Base-by-base conservation (phyloP, 2,888 invertebrate species). In the Leptinotarsa haldemani region DNA sequence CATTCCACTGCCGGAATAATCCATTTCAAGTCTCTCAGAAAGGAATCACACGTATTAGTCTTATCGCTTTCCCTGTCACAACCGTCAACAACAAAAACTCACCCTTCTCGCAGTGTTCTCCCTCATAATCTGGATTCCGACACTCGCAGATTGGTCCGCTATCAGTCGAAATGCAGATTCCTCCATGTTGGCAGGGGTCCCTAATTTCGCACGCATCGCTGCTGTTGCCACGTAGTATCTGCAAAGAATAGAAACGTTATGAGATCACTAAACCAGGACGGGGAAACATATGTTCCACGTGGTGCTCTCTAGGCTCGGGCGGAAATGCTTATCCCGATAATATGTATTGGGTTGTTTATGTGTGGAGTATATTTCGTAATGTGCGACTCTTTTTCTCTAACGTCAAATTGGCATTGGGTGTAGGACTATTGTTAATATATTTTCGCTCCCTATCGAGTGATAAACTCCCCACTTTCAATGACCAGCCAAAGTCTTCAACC, bases 131-230 rank as follows among this genome's bases (percentile, higher is more conserved):
- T 22, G 96, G 94, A 84, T 94, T 94, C 47, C 96, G 91, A 87
- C 98, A 99, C 89, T 99, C 97, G 90, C 98, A 98, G 85, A 96
- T 93, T 63, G 97, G 95, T 22, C 98, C 98, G 78, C 94, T 94
- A 87, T 98, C 97, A 4, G 97, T 97, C 81, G 96, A 96, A 89
- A 97, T 96, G 90, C 98, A 99, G 82, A 96, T 94, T 18, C 98
- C 98, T 4, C 95, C 96, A 84, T 98, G 96, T 86, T 95, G 94
- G 88, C 98, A 99, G 0, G 97, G 97, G 88, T 97, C 96, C 70
- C 94, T 92, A 1, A 94, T 91, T 87, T 95, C 95, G 84, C 96
- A 96, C 3, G 94, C 94, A 85, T 95, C 96, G 74, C 94, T 94
- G 84, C 93, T 93, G 87, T 94, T 94, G 77, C 90, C 91, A 56